Conservation (phyloP, 2,888 invertebrate genomes). For the Chalcosyrphus nemorum region DNA sequence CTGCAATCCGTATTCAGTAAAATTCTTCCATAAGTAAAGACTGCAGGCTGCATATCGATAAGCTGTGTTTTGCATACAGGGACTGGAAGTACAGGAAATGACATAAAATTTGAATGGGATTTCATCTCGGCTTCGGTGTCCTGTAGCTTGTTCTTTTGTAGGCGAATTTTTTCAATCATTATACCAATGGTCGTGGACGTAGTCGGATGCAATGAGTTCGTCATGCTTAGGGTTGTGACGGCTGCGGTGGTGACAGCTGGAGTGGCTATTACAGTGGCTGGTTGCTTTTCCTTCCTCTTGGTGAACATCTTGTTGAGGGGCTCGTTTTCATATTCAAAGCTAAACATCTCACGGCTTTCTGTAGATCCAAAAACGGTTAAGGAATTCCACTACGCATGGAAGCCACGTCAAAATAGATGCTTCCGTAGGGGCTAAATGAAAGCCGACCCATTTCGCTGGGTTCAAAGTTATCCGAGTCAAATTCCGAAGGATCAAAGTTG, state of each 20-base stretch:
- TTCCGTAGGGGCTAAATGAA: conserved; percentile 76
- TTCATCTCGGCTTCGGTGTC: no score
- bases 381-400: conserved; percentile 58
- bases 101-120: no score
- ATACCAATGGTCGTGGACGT: conserved; percentile 74
- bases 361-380: conserved; percentile 42
- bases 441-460: conserved; percentile 75
- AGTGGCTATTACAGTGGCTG: no score
- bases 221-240: no score
- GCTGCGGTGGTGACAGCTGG: no score
- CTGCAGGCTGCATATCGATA: no score
- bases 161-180: conserved; percentile 76
- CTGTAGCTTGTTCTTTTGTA: conserved; percentile 76
- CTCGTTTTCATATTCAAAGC: conserved; percentile 77
- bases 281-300: no score
- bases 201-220: conserved; percentile 22
- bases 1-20: no score
- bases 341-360: conserved; percentile 75
- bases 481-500: conserved; percentile 77
- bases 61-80: no score
- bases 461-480: conserved; percentile 73
- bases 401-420: conserved; percentile 68
- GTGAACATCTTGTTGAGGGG: conserved; percentile 78
- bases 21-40: no score
- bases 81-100: no score